These are phyloP conservation scores for Trinorchestia longiramus DNA, from an alignment of 1,140 invertebrate species.

Conservation along the genomic window DNA sequence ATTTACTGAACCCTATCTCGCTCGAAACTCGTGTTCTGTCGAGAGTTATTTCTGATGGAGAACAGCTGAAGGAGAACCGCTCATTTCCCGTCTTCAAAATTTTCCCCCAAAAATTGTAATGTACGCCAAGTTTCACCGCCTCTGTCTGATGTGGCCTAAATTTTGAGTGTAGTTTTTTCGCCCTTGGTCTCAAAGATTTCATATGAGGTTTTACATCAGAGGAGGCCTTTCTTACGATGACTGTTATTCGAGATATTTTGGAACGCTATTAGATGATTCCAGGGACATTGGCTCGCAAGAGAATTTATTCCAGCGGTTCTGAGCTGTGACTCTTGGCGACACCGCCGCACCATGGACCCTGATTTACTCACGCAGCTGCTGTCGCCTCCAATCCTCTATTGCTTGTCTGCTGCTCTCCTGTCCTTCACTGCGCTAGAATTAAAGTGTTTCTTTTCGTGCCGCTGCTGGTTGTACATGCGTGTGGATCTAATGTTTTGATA, in stretches of 20 bases:
- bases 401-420: neutral
- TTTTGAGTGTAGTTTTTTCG: neutral
- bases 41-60: constrained; percentile 7
- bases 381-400: neutral
- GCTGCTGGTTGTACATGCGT: no score
- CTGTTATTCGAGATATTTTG: constrained; percentile 55
- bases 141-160: neutral
- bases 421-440: neutral
- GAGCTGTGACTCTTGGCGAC: constrained; percentile 34
- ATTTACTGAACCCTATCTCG: constrained; percentile 28
- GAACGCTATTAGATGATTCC: constrained; percentile 55
- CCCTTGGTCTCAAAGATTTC: constrained; percentile 35
- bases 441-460: neutral
- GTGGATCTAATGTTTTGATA: no score
- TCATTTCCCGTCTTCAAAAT: neutral
- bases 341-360: neutral
- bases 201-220: constrained; percentile 48
- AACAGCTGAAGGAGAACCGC: neutral
- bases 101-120: constrained; percentile 33
- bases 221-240: constrained; percentile 53
- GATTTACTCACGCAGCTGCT: constrained; percentile 25
- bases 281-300: constrained; percentile 41
- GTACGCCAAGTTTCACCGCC: constrained; percentile 40
- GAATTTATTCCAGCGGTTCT: constrained; percentile 12
- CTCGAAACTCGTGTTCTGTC: neutral